Evolutionary conservation across 1,140 invertebrate species (phyloP), one percentile per base, ranked within the genome.

Genomic region (Ylistrum balloti): DNA sequence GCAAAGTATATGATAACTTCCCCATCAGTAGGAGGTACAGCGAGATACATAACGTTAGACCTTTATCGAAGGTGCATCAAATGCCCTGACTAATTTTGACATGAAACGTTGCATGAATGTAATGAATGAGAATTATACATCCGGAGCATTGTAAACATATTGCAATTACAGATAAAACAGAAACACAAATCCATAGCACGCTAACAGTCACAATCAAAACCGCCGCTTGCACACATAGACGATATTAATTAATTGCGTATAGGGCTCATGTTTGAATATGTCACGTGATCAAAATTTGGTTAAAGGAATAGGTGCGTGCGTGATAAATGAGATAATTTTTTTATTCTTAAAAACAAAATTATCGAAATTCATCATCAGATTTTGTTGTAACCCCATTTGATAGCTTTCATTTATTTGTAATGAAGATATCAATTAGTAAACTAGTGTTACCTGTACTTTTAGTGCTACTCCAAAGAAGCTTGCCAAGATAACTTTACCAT

Each of bases 311-410:
- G 56, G 28, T 74, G n/a, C 56, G 56, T 38, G 13, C 56, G 9
- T 28, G 2, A 74, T 48, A 74, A 74, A 74, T 28, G 5, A 28
- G 56, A 74, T 74, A 28, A 74, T 22, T 74, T 74, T 28, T 74
- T n/a, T n/a, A n/a, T n/a, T 74, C 2, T 74, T 28, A n/a, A 22
- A 22, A 74, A 74, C 56, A n/a, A 74, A 74, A 74, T 74, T 74
- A 74, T 74, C 56, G 56, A 74, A 74, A 74, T 74, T 74, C 56
- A 74, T 74, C 56, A 74, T 9, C 1, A n/a, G 56, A 74, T 74
- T 74, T 45, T 45, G 17, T 45, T 45, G 35, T 5, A 38, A 45
- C 20, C 20, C 20, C 56, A n/a, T 74, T 74, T n/a, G n/a, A 74
- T 74, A 28, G 56, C n/a, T 74, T 74, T 74, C 56, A n/a, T 28